Evolutionary conservation across 2,797 vertebrate genomes (phyloP).

Genomic region (Danio aesculapii): DNA sequence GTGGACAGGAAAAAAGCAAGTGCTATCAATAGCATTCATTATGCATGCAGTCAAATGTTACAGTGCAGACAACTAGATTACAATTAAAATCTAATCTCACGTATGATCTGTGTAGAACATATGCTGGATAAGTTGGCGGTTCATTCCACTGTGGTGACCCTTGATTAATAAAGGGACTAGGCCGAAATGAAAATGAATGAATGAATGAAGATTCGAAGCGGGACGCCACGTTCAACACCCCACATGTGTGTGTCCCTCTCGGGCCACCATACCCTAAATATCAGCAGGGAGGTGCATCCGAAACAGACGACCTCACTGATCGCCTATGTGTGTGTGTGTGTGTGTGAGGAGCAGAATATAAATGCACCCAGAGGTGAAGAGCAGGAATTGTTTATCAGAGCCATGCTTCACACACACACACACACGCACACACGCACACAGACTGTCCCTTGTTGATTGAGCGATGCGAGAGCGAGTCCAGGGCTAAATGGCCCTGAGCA

Average conservation of each 20-base stretch:
- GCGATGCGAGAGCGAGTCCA: slow-evolving; percentile 52
- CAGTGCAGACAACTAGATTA: not conserved
- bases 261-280: slow-evolving; percentile 23
- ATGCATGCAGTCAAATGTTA: not conserved
- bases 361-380: slow-evolving; percentile 56
- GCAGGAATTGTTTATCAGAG: slow-evolving; percentile 57
- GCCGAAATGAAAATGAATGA: too few species aligned
- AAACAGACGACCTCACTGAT: slow-evolving; percentile 31
- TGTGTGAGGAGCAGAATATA: slow-evolving; percentile 47
- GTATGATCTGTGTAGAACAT: too few species aligned
- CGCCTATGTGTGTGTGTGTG: slow-evolving; percentile 17
- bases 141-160: too few species aligned
- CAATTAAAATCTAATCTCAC: not conserved
- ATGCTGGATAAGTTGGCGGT: too few species aligned
- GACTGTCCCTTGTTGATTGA: slow-evolving; percentile 55
- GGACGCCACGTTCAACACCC: not conserved
- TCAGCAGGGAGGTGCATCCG: slow-evolving; percentile 28
- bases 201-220: not conserved
- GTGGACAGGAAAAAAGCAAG: not conserved
- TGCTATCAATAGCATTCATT: not conserved
- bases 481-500: slow-evolving; percentile 55
- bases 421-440: slow-evolving; percentile 46
- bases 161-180: too few species aligned
- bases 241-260: slow-evolving; percentile 7
- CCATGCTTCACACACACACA: slow-evolving; percentile 39